Evolutionary conservation across 2,797 vertebrate species (phyloP).

Genomic region (Hydrocynus forskahlii): DNA sequence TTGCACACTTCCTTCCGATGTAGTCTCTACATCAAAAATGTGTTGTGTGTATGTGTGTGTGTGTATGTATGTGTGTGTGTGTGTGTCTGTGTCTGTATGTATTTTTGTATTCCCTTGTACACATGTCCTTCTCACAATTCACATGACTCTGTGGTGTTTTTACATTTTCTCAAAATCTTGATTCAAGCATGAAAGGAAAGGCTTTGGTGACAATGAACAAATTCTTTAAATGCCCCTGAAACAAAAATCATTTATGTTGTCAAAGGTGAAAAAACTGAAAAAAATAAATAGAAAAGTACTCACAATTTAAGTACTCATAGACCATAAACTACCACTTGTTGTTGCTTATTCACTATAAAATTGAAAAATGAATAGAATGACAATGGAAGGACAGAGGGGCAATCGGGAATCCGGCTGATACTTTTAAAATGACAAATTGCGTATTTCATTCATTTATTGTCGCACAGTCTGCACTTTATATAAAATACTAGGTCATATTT

Average conservation of each 20-base stretch:
- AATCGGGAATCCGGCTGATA: too few relatives aligned
- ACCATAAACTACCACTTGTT: neutral
- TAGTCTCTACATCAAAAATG: constrained; percentile 52
- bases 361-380: neutral
- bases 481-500: constrained; percentile 5
- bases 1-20: constrained; percentile 81
- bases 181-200: neutral
- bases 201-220: neutral
- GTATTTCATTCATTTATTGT: neutral
- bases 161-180: constrained; percentile 3
- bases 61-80: constrained; percentile 4
- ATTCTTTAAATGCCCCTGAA: too few relatives aligned
- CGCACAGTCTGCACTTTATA: neutral
- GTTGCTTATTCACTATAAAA: neutral
- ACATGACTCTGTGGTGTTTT: constrained; percentile 9
- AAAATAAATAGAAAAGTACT: too few relatives aligned
- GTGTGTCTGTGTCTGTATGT: neutral
- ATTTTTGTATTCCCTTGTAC: constrained; percentile 22
- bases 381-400: neutral
- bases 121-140: constrained; percentile 23
- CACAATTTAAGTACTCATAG: too few relatives aligned
- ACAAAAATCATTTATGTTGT: too few relatives aligned
- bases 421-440: neutral
- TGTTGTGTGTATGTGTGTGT: constrained; percentile 24
- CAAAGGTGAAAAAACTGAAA: too few relatives aligned